Base-by-base conservation (phyloP, 2,113 vertebrate genomes). In the Rhinogobius similis region DNA sequence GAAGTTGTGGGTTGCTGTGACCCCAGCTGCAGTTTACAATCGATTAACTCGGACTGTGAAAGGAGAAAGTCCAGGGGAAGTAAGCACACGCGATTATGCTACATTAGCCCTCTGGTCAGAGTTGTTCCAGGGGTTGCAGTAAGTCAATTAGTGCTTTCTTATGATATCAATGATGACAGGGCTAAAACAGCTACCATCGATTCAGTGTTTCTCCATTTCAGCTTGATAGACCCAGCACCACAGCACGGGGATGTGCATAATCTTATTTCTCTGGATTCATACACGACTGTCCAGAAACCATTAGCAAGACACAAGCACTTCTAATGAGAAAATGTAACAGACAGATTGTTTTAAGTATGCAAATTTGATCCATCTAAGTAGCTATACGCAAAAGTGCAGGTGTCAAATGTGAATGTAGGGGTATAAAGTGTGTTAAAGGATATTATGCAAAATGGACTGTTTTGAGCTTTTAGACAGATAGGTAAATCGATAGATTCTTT, bases 21-120 rank as follows among this genome's bases (percentile, higher is more conserved):
- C 95, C 95, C 92, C 92, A 93, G 93, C 93, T 94, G 92, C 93
- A 96, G 94, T 95, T 95, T 94, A 92, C 93, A 94, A 95, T 98
- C 96, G 95, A 99, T 98, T 96, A 94, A 92, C 89, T 92, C 93
- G 90, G 91, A 86, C 89, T 92, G 89, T 90, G 93, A 94, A 94
- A 70, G 74, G 74, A 83, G 81, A 90, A 85, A 95, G 94, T 95
- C 94, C 94, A 86, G 52, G 92, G 89, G 93, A 96, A 94, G 95
- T 96, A 95, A 93, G 91, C 82, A 68, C 93, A 92, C 87, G 88
- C 86, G 93, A 95, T 95, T 94, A 93, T 89, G 88, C 91, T 93
- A 93, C 94, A 94, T 95, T 96, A 95, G 90, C 86, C 90, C 87
- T 94, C 93, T 91, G 93, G 91, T 95, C 92, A 93, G 94, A 94